These are phyloP conservation scores for Meloidogyne chitwoodi DNA, from an alignment of 1,140 invertebrate species.

Conservation along the genomic window DNA sequence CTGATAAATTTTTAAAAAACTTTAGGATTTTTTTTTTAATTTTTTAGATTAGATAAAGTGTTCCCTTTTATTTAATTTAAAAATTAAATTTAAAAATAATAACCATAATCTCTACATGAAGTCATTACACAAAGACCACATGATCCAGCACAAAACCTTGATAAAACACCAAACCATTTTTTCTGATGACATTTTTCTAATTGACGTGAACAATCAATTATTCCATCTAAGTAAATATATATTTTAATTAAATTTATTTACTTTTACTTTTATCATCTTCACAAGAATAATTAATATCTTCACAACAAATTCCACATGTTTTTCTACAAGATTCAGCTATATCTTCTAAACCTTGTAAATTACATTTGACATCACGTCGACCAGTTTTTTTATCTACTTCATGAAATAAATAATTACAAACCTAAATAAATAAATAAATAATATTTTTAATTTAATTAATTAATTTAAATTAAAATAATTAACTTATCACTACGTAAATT, in stretches of 20 bases:
- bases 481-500: slow-evolving; percentile 37
- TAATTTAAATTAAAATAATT: not conserved
- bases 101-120: slow-evolving; percentile 32
- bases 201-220: slow-evolving; percentile 45
- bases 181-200: slow-evolving; percentile 39
- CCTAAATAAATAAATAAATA: slow-evolving; percentile 1
- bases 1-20: not conserved
- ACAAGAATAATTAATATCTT: slow-evolving; percentile 42
- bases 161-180: slow-evolving; percentile 51
- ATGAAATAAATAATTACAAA: slow-evolving; percentile 36
- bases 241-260: not conserved
- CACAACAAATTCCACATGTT: slow-evolving; percentile 48
- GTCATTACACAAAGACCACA: slow-evolving; percentile 41
- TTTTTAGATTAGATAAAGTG: not conserved
- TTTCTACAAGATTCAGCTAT: slow-evolving; percentile 46
- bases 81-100: not conserved
- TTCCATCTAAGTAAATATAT: slow-evolving; percentile 23
- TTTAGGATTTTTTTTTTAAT: not conserved
- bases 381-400: slow-evolving; percentile 41
- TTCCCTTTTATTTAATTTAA: too few relatives aligned
- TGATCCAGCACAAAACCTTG: slow-evolving; percentile 43
- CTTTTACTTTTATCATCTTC: slow-evolving; percentile 41
- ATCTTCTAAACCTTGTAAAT: slow-evolving; percentile 45
- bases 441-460: not conserved
- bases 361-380: slow-evolving; percentile 40